Conservation (phyloP, 2,888 invertebrate species). For the Acanthopleura granulata region DNA sequence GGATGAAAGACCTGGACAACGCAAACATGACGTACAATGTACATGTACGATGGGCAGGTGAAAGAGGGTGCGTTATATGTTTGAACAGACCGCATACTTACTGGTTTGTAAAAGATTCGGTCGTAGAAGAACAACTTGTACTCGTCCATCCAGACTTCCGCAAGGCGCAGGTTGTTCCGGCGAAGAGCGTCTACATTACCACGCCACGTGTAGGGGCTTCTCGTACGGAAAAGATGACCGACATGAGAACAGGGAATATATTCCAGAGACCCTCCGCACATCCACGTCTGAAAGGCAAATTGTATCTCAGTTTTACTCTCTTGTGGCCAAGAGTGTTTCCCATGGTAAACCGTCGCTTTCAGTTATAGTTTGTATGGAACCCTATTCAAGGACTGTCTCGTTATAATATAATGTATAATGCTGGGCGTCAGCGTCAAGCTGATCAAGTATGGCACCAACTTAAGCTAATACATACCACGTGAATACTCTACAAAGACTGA, state of each 20-base stretch:
- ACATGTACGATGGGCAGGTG: too few species aligned
- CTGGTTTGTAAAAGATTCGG: slow-evolving; percentile 28
- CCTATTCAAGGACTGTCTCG: slow-evolving; percentile 17
- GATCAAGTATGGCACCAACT: too few species aligned
- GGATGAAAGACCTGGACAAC: too few species aligned
- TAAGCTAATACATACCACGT: too few species aligned
- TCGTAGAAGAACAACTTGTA: slow-evolving; percentile 73
- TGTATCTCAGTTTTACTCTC: background rate
- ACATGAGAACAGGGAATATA: slow-evolving; percentile 95
- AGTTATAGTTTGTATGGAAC: too few species aligned
- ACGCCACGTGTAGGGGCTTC: slow-evolving; percentile 85
- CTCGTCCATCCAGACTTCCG: slow-evolving; percentile 97
- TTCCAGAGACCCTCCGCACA: slow-evolving; percentile 94
- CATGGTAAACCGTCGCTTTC: background rate
- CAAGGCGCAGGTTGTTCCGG: slow-evolving; percentile 90
- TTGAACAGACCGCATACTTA: too few species aligned
- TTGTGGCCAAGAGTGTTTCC: background rate
- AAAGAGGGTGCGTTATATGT: too few species aligned
- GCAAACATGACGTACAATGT: too few species aligned
- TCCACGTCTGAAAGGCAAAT: slow-evolving; percentile 85
- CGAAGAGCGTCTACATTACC: slow-evolving; percentile 87
- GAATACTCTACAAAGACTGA: too few species aligned
- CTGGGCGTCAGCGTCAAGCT: too few species aligned
- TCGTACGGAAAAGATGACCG: slow-evolving; percentile 93
- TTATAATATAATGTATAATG: too few species aligned